Percentiles rank a stretch among this genome's conserved stretches.
Conservation (phyloP, 2,113 vertebrate genomes). For the Caranx ignobilis region DNA sequence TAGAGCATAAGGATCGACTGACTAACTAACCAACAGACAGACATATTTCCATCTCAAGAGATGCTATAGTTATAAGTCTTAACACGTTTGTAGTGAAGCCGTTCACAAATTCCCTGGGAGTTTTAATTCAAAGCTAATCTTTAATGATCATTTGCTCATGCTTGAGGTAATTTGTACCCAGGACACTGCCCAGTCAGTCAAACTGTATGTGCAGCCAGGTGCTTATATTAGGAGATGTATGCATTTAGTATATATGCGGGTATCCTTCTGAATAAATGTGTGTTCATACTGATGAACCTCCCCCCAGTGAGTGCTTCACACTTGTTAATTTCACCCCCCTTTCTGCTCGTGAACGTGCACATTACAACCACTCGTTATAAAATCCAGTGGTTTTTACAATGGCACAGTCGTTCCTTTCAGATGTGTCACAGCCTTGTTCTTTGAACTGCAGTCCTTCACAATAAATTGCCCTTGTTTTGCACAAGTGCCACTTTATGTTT, state of each 20-base stretch:
- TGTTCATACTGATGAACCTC: conserved; percentile 23
- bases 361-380: conserved; percentile 63
- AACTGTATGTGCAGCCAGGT: conserved; percentile 18
- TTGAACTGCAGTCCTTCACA: conserved; percentile 39
- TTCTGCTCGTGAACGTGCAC: conserved; percentile 50
- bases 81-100: too few species aligned
- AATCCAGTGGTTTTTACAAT: conserved; percentile 63
- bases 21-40: neutral
- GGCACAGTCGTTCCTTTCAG: conserved; percentile 54
- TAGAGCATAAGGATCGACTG: neutral
- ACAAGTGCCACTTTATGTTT: conserved; percentile 65
- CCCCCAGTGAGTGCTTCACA: conserved; percentile 32
- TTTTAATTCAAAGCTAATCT: neutral
- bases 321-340: conserved; percentile 64
- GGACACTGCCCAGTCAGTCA: conserved; percentile 20
- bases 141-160: conserved; percentile 32
- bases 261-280: conserved; percentile 32
- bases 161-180: conserved; percentile 28
- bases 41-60: neutral
- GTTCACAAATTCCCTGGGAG: too few species aligned
- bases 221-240: conserved; percentile 27
- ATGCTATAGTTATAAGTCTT: neutral
- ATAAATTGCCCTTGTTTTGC: conserved; percentile 64
- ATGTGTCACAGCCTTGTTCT: conserved; percentile 40
- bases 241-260: conserved; percentile 29